A percentile compares a stretch with the other conserved stretches of the same genome.
These are phyloP conservation scores for Eptesicus fuscus DNA, from an alignment of 2,113 vertebrate genomes.

Conservation along the genomic window DNA sequence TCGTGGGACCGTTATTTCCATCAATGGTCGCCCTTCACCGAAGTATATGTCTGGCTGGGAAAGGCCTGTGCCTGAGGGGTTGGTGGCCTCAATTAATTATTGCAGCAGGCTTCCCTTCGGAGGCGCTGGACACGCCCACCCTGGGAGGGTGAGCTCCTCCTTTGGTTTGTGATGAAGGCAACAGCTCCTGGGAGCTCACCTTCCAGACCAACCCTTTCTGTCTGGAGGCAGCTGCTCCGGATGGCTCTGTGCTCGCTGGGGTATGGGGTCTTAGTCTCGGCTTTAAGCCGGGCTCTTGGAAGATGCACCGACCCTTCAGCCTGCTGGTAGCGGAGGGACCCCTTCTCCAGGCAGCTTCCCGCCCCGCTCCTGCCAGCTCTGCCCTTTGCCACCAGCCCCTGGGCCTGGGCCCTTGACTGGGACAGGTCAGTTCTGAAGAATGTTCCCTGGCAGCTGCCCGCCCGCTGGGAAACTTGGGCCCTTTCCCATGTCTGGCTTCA, in stretches of 20 bases:
- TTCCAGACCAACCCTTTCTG: not conserved
- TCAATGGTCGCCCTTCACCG: too few species aligned
- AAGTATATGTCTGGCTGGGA: not conserved
- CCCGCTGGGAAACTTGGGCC: not conserved
- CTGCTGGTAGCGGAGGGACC: not conserved
- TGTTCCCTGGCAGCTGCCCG: not conserved
- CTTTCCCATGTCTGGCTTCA: not conserved
- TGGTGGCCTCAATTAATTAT: too few species aligned
- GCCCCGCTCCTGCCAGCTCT: not conserved
- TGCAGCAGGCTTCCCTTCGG: not conserved
- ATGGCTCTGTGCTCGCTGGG: not conserved
- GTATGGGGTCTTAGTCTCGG: not conserved
- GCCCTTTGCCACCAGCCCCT: not conserved
- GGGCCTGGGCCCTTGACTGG: not conserved
- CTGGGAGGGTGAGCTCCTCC: not conserved
- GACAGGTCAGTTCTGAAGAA: not conserved
- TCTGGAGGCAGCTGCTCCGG: not conserved
- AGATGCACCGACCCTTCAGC: not conserved
- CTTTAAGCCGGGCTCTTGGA: not conserved
- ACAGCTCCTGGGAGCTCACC: not conserved
- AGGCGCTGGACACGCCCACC: too few species aligned
- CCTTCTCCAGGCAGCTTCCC: not conserved
- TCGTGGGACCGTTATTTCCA: too few species aligned
- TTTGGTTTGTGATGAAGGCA: not conserved
- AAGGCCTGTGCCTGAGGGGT: not conserved